phyloP scores from a whole-genome alignment of 2,888 invertebrate genomes.

The Alitta virens region DNA sequence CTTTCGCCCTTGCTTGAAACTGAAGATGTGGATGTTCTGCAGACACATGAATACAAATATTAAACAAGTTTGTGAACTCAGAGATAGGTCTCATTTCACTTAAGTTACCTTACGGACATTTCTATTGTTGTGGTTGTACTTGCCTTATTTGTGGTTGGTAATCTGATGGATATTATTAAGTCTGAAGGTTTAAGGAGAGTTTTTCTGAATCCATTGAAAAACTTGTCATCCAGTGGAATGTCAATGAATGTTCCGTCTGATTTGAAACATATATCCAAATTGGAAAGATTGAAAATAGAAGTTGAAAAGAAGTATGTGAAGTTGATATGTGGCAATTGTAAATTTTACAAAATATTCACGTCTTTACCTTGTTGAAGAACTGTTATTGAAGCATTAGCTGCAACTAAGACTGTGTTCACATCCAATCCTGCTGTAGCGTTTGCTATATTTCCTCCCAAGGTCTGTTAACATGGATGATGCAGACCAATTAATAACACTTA shows the following conservation, averaged over 20 bases:
- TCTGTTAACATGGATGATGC: background rate
- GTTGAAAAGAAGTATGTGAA: too few relatives aligned
- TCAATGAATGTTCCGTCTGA: too few relatives aligned
- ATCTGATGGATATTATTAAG: constrained; percentile 74
- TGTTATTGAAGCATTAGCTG: background rate
- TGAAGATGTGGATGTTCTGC: constrained; percentile 74
- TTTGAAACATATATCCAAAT: too few relatives aligned
- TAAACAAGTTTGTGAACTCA: too few relatives aligned
- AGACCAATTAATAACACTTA: too few relatives aligned
- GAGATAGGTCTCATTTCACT: too few relatives aligned
- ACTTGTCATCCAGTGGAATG: constrained; percentile 69
- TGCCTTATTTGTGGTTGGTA: constrained; percentile 66
- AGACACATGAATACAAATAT: too few relatives aligned
- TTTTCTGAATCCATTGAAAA: constrained; percentile 83
- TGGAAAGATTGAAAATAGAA: too few relatives aligned
- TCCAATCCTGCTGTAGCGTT: background rate
- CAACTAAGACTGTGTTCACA: background rate
- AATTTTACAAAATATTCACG: too few relatives aligned
- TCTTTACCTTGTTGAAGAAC: too few relatives aligned
- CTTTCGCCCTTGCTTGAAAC: constrained; percentile 85
- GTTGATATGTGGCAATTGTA: too few relatives aligned
- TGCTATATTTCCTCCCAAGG: background rate
- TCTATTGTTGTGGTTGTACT: background rate
- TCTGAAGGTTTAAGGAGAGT: constrained; percentile 74
- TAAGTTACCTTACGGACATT: too few relatives aligned